Base-by-base conservation (phyloP, 2,797 vertebrate species). In the Pseudopleuronectes americanus region DNA sequence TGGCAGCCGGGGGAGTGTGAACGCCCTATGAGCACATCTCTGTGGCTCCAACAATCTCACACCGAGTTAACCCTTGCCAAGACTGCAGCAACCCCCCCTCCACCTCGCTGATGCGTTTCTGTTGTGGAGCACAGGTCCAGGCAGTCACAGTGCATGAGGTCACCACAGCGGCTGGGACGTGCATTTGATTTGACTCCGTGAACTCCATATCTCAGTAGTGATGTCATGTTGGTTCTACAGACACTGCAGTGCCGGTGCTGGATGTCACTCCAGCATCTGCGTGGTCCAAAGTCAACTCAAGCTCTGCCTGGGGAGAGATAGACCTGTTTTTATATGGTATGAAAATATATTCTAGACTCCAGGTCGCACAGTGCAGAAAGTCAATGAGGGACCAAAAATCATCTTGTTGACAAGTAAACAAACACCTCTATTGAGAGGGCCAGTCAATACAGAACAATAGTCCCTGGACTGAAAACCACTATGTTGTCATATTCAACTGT, bases 21-120 rank as follows among this genome's bases (percentile, higher is more conserved):
- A 92, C 91, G 75, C 92, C 92, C 90, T 79, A 58, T 91, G 92
- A 92, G 81, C 73, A 70, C 85, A 90, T 87, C 78, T 9, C 3
- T 19, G 54, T 8, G 53, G 45, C 59, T 88, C 79, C 80, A 85
- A 80, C 69, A 64, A 56, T 56, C 73, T 64, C 76, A 74, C 58
- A 59, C 8, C n/a, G 66, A 2, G 69, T 85, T 89, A 88, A 89
- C 85, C 72, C 76, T 74, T 60, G 13, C 7, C 54, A 23, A 63
- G 71, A 52, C 74, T 60, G 6, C 60, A 0, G 6, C 1, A 22
- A 7, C 22, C 2, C 26, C 26, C 26, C 26, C 24, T 3, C 24
- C 26, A 7, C 45, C 21, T 3, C 31, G 45, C n/a, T 6, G 1
- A 17, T 26, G 5, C 4, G 6, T 16, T 4, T 57, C 21, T 19